Conservation (phyloP, 2,888 invertebrate species). For the Lumbricus terrestris region DNA sequence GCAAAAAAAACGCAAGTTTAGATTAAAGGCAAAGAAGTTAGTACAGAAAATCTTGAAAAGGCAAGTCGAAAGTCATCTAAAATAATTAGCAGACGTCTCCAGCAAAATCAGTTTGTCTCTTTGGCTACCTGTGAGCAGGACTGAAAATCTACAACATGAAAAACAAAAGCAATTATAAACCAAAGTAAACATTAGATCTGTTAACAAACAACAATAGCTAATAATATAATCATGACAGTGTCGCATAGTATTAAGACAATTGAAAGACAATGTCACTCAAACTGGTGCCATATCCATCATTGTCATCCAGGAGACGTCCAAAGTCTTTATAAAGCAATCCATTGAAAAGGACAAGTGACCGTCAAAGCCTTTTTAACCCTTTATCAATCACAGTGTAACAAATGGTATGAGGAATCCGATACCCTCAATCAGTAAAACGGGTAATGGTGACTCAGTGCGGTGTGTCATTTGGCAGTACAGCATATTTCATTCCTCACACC, state of each 20-base stretch:
- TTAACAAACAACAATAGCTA: neutral
- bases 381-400: too few relatives aligned
- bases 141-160: neutral
- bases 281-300: neutral
- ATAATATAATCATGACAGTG: neutral
- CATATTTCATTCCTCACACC: neutral
- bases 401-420: too few relatives aligned
- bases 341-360: too few relatives aligned
- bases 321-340: too few relatives aligned
- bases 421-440: too few relatives aligned
- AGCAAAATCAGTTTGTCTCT: too few relatives aligned
- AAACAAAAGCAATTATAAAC: neutral
- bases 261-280: neutral
- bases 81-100: neutral
- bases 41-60: neutral
- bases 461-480: neutral
- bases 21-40: neutral
- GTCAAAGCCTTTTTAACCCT: too few relatives aligned
- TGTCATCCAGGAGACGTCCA: too few relatives aligned
- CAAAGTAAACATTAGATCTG: neutral
- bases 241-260: neutral
- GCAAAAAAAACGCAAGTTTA: neutral
- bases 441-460: too few relatives aligned
- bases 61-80: neutral
- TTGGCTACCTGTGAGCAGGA: conserved; percentile 3